Conservation (phyloP, 1,140 invertebrate genomes). For the Parasteatoda tepidariorum region DNA sequence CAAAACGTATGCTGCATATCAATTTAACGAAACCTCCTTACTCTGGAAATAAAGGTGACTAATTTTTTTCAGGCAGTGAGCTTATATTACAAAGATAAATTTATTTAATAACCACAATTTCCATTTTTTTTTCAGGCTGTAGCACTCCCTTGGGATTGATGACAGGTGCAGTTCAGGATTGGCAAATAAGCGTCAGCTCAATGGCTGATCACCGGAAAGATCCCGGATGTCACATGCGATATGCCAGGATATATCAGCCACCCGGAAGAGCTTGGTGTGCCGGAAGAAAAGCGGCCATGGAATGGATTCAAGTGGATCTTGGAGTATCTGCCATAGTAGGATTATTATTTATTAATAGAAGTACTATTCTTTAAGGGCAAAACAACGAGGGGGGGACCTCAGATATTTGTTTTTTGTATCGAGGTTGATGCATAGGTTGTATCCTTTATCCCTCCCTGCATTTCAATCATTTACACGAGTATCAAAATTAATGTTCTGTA, state of each 20-base stretch:
- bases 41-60: background rate
- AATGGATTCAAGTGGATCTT: conserved; percentile 73
- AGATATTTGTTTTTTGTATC: too few relatives aligned
- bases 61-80: too few relatives aligned
- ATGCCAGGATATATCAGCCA: conserved; percentile 72
- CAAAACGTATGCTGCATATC: background rate
- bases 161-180: conserved; percentile 73
- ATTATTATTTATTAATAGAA: background rate
- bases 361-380: too few relatives aligned
- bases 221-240: conserved; percentile 72
- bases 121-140: conserved; percentile 64
- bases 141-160: conserved; percentile 72
- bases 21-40: background rate
- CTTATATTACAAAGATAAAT: too few relatives aligned
- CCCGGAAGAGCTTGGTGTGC: conserved; percentile 73
- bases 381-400: too few relatives aligned
- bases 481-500: too few relatives aligned
- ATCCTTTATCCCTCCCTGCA: too few relatives aligned
- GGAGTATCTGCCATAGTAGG: conserved; percentile 71
- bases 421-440: too few relatives aligned
- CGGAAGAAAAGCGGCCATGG: conserved; percentile 71
- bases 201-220: conserved; percentile 70
- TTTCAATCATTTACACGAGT: too few relatives aligned
- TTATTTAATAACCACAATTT: too few relatives aligned
- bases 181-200: conserved; percentile 74